These are phyloP conservation scores for Eudyptes chrysolophus DNA, from an alignment of 2,113 vertebrate genomes.

Conservation along the genomic window DNA sequence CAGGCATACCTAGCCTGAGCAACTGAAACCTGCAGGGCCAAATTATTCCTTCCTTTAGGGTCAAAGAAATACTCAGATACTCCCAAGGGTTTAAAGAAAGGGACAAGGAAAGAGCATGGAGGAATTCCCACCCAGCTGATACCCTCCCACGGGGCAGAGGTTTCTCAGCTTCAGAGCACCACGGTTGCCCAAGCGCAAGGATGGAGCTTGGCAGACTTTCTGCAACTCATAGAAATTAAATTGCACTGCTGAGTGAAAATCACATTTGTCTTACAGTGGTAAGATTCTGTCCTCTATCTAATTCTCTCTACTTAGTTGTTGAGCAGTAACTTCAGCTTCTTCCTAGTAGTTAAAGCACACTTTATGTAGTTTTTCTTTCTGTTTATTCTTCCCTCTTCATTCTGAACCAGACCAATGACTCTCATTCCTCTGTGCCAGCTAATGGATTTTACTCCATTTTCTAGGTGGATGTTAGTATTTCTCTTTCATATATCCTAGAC, in stretches of 20 bases:
- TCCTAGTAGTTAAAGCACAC: not conserved
- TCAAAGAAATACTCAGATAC: not conserved
- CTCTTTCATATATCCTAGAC: not conserved
- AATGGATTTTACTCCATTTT: not conserved
- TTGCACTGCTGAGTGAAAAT: not conserved
- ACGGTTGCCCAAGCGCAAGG: not conserved
- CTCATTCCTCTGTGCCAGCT: not conserved
- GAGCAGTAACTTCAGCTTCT: not conserved
- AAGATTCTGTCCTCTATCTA: not conserved
- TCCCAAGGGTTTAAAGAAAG: not conserved
- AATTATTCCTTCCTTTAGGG: not conserved
- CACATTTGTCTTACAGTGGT: not conserved
- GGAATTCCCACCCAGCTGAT: not conserved
- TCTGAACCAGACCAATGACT: not conserved
- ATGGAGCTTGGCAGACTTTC: not conserved
- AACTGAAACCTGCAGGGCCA: not conserved
- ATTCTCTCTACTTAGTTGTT: not conserved
- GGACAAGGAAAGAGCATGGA: not conserved
- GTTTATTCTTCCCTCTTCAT: not conserved
- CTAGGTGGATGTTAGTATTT: not conserved
- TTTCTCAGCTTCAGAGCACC: not conserved
- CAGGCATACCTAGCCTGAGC: not conserved
- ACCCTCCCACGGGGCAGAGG: fast-evolving
- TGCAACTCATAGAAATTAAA: not conserved
- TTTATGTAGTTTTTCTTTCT: not conserved